Base-by-base conservation (phyloP, 1,140 invertebrate genomes). In the Druon quercuslanigerum region DNA sequence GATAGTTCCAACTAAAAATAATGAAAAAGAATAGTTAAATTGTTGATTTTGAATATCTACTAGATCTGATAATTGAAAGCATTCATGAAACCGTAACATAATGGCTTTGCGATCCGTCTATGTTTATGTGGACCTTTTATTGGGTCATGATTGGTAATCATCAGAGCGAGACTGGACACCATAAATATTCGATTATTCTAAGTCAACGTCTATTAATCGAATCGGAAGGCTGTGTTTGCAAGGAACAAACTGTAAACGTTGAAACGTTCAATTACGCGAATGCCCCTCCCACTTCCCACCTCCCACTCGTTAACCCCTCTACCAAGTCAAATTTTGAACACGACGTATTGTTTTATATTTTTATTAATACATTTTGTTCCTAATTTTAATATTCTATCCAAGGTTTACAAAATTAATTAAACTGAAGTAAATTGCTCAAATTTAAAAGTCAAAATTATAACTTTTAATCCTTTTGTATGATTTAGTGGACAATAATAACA, bases 111-210 rank as follows among this genome's bases (percentile, higher is more conserved):
- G 16, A 20, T 60, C 13, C 33, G 56, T 25, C 11, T 33, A 12
- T 33, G 57, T 40, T 7, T 12, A 57, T 40, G n/a, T 33, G 3
- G 3, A 40, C 57, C 20, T 33, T 66, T 66, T 40, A 66, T 4
- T 0, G 25, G 60, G 25, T 66, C 25, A n/a, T 66, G 60, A 66
- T 40, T 66, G 4, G 25, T n/a, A 40, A 4, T 66, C 25, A 66
- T 66, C 57, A 16, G 33, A 60, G 50, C 57, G 73, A 8, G 50
- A 70, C 40, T 16, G 40, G 12, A 73, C 75, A 75, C 73, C 52
- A 75, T 80, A 81, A 84, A 84, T 81, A 83, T 80, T 79, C 81
- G 78, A 79, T 84, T 83, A 84, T 84, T 84, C 77, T 84, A 83
- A 84, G 81, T 78, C 78, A 72, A 79, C 78, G 73, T 8, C 50